Evolutionary conservation across 2,113 vertebrate genomes (phyloP).

Genomic region (Patagioenas fasciata): DNA sequence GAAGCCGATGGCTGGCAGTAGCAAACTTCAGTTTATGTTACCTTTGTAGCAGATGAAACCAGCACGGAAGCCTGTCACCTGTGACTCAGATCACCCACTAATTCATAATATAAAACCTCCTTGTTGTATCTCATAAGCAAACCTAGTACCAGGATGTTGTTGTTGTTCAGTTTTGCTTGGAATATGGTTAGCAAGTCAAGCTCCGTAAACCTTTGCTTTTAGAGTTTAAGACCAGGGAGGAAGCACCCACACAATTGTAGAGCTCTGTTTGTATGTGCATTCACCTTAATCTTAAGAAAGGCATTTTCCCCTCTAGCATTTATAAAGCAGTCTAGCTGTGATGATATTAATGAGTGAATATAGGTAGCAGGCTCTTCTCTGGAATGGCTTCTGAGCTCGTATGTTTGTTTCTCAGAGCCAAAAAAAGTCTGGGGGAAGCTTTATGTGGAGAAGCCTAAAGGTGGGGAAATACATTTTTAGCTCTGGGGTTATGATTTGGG

Average conservation of each 20-base stretch:
- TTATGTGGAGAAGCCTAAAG: conserved; percentile 16
- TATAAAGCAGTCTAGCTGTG: neutral
- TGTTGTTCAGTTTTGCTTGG: neutral
- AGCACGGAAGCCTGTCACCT: neutral
- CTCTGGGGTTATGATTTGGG: conserved; percentile 39
- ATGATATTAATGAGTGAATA: neutral
- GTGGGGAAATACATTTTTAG: conserved; percentile 36
- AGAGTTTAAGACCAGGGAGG: neutral
- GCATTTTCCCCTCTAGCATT: neutral
- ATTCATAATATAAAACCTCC: neutral
- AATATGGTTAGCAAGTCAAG: neutral
- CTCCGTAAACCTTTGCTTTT: neutral
- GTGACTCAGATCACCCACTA: neutral
- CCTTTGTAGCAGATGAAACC: neutral
- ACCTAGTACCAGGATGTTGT: neutral
- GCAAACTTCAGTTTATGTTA: neutral
- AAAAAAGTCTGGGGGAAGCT: neutral
- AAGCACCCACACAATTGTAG: neutral
- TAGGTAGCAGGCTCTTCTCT: neutral
- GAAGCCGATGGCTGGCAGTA: neutral
- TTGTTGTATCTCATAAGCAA: neutral
- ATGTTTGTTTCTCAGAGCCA: neutral
- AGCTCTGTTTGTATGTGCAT: neutral
- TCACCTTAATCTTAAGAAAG: neutral
- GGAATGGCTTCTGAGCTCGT: neutral